Percentiles rank a stretch among this genome's conserved stretches.
These are phyloP conservation scores for Asbolus verrucosus DNA, from an alignment of 1,140 invertebrate genomes.

Conservation along the genomic window DNA sequence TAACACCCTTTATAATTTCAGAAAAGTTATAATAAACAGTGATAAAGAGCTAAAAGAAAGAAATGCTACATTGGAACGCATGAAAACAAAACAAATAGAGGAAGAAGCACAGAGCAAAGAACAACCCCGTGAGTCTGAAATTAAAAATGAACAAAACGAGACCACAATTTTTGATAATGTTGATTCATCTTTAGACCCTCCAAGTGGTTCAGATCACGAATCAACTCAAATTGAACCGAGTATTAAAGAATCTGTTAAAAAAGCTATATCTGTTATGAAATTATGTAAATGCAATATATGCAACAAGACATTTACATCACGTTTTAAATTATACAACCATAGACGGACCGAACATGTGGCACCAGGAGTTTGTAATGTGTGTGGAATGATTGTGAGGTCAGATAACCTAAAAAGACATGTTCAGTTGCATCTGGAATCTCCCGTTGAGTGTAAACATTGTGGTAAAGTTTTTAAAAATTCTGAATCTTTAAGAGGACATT, in stretches of 20 bases:
- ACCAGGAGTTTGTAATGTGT: constrained; percentile 58
- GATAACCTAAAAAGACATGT: constrained; percentile 58
- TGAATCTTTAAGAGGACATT: constrained; percentile 56
- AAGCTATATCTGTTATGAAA: constrained; percentile 47
- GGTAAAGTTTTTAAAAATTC: constrained; percentile 56
- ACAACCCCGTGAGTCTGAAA: neutral
- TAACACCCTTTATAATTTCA: constrained; percentile 56
- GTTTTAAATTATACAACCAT: constrained; percentile 56
- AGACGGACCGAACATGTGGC: constrained; percentile 54
- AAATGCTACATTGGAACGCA: constrained; percentile 44
- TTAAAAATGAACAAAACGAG: constrained; percentile 18
- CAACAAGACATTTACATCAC: constrained; percentile 52
- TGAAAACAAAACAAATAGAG: constrained; percentile 22
- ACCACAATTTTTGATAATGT: constrained; percentile 4
- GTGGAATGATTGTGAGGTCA: constrained; percentile 54
- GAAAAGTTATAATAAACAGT: constrained; percentile 56
- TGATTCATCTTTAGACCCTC: constrained; percentile 26
- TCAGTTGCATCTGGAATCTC: constrained; percentile 53
- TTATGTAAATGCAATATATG: constrained; percentile 54
- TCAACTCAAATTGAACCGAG: constrained; percentile 15
- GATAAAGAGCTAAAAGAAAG: constrained; percentile 53
- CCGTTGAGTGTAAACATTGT: constrained; percentile 54
- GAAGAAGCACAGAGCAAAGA: constrained; percentile 18
- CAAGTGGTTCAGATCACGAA: constrained; percentile 26
- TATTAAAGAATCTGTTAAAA: constrained; percentile 32